phyloP scores from a whole-genome alignment of 2,888 invertebrate genomes.

The Phortica okadai region DNA sequence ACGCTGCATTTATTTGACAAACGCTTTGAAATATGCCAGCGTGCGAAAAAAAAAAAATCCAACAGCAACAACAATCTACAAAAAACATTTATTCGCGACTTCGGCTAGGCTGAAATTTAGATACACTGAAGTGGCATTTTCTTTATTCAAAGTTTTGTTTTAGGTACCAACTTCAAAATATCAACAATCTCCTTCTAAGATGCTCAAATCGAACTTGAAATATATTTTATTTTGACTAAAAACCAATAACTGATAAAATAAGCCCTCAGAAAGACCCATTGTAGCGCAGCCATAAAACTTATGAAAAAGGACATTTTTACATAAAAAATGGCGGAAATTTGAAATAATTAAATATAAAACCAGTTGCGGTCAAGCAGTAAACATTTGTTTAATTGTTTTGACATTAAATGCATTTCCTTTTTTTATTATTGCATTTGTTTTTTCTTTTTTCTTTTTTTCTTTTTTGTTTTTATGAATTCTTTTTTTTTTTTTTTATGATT shows the following conservation, averaged over 20 bases:
- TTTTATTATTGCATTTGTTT: background rate
- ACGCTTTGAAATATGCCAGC: background rate
- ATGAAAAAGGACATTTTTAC: background rate
- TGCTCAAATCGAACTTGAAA: too few relatives aligned
- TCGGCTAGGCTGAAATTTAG: background rate
- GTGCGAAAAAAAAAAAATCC: background rate
- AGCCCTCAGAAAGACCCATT: background rate
- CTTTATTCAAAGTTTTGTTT: background rate
- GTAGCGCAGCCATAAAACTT: background rate
- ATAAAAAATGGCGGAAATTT: background rate
- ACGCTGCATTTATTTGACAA: conserved; percentile 21
- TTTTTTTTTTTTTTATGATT: background rate
- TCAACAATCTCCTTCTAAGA: too few relatives aligned
- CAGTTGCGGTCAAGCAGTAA: conserved; percentile 16
- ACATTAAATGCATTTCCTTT: conserved; percentile 25
- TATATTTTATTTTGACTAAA: too few relatives aligned
- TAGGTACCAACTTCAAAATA: too few relatives aligned
- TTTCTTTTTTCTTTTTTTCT: background rate
- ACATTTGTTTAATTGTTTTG: conserved; percentile 32
- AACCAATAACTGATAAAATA: background rate
- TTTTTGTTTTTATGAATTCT: background rate
- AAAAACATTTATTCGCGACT: background rate
- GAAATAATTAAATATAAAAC: conserved; percentile 18
- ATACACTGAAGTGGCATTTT: background rate
- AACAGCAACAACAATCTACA: background rate